Base-by-base conservation (phyloP, 92 coral and sea anemone genomes). In the Scolanthus callimorphus region DNA sequence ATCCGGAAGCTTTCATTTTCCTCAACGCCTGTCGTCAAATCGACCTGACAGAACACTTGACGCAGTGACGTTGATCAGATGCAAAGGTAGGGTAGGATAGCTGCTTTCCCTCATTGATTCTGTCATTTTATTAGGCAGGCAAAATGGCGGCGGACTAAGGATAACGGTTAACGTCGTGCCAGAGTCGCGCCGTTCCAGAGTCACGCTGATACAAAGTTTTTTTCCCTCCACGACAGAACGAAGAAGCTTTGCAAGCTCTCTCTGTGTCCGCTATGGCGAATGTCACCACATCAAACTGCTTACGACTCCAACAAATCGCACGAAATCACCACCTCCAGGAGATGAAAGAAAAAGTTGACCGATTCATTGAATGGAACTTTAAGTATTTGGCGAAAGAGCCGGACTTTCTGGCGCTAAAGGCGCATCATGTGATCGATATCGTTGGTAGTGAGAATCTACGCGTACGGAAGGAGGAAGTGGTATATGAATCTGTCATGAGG, bases 341-440 rank as follows among this genome's bases (percentile, higher is more conserved):
- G 31, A 69, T 91, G 74, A 63, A 67, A 43, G 47, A 55, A 43
- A 91, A 85, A 51, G 77, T 91, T 22, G 82, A 70, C 46, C 85
- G 97, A 43, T 91, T 83, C 41, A 78, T 91, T 20, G 91, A 84
- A 61, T 91, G 96, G 91, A 85, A 91, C 44, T 91, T 91, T 62
- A 72, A 66, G 37, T 51, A 44, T 3, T 26, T 91, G 24, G 51
- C 76, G 8, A 85, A 51, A 37, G 83, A 63, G 15, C 75, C 81
- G 4, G 71, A 51, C 31, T 91, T 89, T 29, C 17, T 88, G 72
- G 59, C 69, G 30, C 31, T 91, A 39, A 57, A 86, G 12, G 90
- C 81, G 25, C 76, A 77, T 30, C 82, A 76, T 3, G 65, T 91
- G 0, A 49, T 59, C 29, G 64, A 76, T 26, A 78, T 91, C 3